These are phyloP conservation scores for Ceratoteleas bidentatus DNA, from an alignment of 1,140 invertebrate species.

Conservation along the genomic window DNA sequence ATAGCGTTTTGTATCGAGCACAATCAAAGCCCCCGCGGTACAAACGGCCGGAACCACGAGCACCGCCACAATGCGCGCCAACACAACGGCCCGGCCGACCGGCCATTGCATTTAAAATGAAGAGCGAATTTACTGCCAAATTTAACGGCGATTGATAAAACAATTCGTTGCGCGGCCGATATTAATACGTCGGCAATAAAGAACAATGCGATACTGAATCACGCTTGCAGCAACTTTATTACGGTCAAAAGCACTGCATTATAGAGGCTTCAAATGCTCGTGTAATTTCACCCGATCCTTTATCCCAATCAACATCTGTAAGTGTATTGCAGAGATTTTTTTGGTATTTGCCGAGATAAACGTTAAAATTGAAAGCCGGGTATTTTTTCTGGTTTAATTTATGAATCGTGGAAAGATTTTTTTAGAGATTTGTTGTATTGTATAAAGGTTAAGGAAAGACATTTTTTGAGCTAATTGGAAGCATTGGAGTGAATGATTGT, in stretches of 20 bases:
- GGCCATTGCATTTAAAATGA: slow-evolving; percentile 31
- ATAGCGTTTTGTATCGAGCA: slow-evolving; percentile 11
- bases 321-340: too few species aligned
- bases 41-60: slow-evolving; percentile 20
- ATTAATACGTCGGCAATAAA: slow-evolving; percentile 8
- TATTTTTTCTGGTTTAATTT: too few species aligned
- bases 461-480: too few species aligned
- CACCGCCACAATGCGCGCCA: slow-evolving; percentile 18
- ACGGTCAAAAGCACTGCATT: slow-evolving; percentile 3
- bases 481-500: too few species aligned
- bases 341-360: too few species aligned
- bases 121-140: slow-evolving; percentile 21
- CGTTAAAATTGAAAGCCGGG: too few species aligned
- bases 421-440: too few species aligned
- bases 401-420: too few species aligned
- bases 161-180: slow-evolving; percentile 3
- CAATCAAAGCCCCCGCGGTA: slow-evolving; percentile 6
- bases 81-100: background rate
- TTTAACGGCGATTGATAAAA: slow-evolving; percentile 21
- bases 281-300: too few species aligned
- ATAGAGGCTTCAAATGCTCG: background rate
- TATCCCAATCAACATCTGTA: too few species aligned
- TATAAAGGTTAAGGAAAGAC: too few species aligned
- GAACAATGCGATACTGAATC: slow-evolving; percentile 9
- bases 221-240: background rate